Percentiles rank a stretch among this genome's conserved stretches.
These are phyloP conservation scores for Nasonia longicornis DNA, from an alignment of 1,140 invertebrate genomes.

Conservation along the genomic window DNA sequence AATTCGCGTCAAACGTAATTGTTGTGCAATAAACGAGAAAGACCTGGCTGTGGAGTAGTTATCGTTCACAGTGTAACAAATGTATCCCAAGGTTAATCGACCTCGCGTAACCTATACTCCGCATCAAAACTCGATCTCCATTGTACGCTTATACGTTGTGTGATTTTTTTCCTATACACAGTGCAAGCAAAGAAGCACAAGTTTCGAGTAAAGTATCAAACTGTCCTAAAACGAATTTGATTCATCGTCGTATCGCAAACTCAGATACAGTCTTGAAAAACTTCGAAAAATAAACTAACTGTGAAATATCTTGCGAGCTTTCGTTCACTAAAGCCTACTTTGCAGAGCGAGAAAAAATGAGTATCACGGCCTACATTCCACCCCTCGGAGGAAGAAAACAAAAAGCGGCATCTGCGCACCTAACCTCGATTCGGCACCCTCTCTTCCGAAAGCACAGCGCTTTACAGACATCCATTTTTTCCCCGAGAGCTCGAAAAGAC, in stretches of 20 bases:
- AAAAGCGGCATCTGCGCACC: too few species aligned
- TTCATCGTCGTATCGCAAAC: too few species aligned
- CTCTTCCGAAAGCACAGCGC: too few species aligned
- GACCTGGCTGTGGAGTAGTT: background rate
- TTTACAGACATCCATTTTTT: too few species aligned
- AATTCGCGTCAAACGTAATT: background rate
- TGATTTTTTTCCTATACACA: background rate
- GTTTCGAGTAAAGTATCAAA: background rate
- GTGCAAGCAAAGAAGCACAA: background rate
- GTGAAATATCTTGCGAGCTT: too few species aligned
- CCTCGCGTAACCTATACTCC: constrained; percentile 24
- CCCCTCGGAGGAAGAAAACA: too few species aligned
- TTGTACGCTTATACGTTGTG: background rate
- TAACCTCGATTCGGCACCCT: too few species aligned
- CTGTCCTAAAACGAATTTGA: background rate
- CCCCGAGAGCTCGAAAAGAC: background rate
- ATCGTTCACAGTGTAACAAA: constrained; percentile 20
- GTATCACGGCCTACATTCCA: too few species aligned
- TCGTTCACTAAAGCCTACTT: too few species aligned
- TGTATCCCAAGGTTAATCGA: constrained; percentile 43
- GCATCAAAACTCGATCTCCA: background rate
- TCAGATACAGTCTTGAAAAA: too few species aligned
- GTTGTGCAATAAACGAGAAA: constrained; percentile 8
- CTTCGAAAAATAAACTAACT: too few species aligned
- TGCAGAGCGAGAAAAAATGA: too few species aligned